Evolutionary conservation across 2,797 vertebrate species (phyloP).

Genomic region (Onychomys leucogaster): DNA sequence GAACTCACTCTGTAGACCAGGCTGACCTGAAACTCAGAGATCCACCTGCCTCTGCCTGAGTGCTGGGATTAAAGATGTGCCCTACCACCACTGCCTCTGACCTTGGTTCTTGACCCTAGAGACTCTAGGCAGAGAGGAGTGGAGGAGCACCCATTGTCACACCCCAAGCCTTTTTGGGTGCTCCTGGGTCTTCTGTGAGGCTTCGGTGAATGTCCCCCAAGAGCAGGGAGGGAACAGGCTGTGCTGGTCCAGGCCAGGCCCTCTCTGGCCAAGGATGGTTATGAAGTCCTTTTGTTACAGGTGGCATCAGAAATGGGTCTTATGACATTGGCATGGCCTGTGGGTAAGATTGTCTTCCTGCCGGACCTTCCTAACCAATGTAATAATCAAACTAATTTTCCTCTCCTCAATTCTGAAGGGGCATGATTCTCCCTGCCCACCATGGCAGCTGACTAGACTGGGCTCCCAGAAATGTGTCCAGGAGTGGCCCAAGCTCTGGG

Average conservation of each 20-base stretch:
- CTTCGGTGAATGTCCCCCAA: background rate
- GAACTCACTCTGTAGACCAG: background rate
- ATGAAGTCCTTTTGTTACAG: conserved; percentile 88
- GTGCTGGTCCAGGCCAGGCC: background rate
- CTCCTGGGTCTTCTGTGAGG: conserved; percentile 7
- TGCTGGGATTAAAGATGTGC: background rate
- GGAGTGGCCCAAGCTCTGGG: background rate
- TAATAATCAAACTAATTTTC: conserved; percentile 11
- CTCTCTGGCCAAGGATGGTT: conserved; percentile 48
- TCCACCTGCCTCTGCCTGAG: background rate
- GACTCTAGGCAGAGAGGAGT: background rate
- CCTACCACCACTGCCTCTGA: background rate
- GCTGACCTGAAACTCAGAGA: background rate
- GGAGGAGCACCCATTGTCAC: background rate
- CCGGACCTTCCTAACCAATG: conserved; percentile 27
- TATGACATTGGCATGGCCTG: conserved; percentile 96
- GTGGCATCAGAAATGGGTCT: conserved; percentile 94
- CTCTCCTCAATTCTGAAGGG: background rate
- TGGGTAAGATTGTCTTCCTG: conserved; percentile 90
- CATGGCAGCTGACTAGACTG: background rate
- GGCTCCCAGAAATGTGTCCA: background rate
- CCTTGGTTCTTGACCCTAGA: background rate
- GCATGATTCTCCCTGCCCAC: background rate
- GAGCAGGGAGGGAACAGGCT: background rate
- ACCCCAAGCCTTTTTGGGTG: background rate